Conservation (phyloP, 2,797 vertebrate species). For the Denticeps clupeoides region DNA sequence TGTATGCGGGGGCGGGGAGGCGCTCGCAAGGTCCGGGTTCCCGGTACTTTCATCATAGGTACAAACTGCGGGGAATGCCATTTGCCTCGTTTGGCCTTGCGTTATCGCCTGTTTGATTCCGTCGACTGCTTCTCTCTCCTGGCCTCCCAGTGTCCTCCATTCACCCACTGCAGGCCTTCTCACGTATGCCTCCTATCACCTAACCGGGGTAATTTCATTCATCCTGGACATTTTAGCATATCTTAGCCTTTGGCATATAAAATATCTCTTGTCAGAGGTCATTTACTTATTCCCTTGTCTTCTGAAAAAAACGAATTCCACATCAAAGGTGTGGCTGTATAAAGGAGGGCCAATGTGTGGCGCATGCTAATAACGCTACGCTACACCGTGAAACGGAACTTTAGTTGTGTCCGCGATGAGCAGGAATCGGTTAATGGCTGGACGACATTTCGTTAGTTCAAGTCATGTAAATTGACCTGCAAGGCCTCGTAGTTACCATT, state of each 20-base stretch:
- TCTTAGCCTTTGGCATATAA: conserved; percentile 44
- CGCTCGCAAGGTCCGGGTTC: neutral
- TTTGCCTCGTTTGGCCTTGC: conserved; percentile 10
- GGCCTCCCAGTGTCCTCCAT: no score
- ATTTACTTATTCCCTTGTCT: conserved; percentile 52
- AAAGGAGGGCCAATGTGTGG: conserved; percentile 29
- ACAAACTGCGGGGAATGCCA: conserved; percentile 9
- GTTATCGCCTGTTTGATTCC: conserved; percentile 5
- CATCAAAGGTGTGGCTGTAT: conserved; percentile 7
- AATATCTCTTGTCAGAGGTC: conserved; percentile 46
- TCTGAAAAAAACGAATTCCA: conserved; percentile 14
- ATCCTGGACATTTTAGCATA: conserved; percentile 21
- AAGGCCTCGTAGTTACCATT: no score
- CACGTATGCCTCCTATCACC: conserved; percentile 37
- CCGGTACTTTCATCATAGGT: conserved; percentile 23
- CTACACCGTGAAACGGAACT: no score
- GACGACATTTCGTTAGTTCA: no score
- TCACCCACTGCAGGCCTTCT: no score
- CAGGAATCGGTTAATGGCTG: no score
- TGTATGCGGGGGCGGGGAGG: conserved; percentile 30
- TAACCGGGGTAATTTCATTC: conserved; percentile 46
- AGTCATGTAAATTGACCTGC: no score
- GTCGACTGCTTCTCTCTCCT: no score
- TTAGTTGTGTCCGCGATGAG: no score
- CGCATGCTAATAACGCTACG: no score